These are phyloP conservation scores for Anticlea derivata DNA, from an alignment of 2,888 invertebrate genomes.

Conservation along the genomic window DNA sequence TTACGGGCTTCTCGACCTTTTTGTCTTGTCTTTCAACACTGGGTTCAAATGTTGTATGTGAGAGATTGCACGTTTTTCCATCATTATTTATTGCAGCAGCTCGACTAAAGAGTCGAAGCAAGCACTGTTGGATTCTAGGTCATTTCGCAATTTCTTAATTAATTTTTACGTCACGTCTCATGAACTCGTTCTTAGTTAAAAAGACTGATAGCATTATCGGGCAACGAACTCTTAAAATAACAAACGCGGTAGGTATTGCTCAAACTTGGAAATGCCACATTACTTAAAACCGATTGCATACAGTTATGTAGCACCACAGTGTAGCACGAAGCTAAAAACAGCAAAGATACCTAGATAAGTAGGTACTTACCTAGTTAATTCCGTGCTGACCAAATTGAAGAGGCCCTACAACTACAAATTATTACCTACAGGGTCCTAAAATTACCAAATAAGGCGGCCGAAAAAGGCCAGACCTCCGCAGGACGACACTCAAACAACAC, in stretches of 20 bases:
- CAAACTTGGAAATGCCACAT: constrained; percentile 40
- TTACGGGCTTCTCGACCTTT: constrained; percentile 12
- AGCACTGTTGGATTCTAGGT: not conserved
- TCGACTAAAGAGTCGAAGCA: not conserved
- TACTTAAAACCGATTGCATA: constrained; percentile 19
- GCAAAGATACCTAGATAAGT: not conserved
- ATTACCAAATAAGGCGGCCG: constrained; percentile 41
- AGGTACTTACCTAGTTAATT: not conserved
- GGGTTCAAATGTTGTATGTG: constrained; percentile 14
- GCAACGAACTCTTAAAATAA: constrained; percentile 57
- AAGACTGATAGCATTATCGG: constrained; percentile 76
- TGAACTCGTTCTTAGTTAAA: constrained; percentile 55
- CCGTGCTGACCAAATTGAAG: constrained; percentile 4
- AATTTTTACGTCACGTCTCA: constrained; percentile 53
- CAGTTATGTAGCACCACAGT: too few relatives aligned
- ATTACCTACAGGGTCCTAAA: constrained; percentile 13
- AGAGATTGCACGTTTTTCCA: constrained; percentile 1
- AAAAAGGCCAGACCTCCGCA: constrained; percentile 46
- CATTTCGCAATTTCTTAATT: constrained; percentile 57
- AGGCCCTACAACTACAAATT: not conserved
- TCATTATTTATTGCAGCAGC: not conserved
- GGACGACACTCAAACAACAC: constrained; percentile 58
- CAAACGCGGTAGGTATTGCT: constrained; percentile 48
- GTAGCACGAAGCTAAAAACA: constrained; percentile 3
- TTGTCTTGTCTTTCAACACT: constrained; percentile 22